Percentiles rank a stretch among this genome's conserved stretches.
Evolutionary conservation across 1,140 invertebrate genomes (phyloP).

Genomic region (Antheraea mylitta): DNA sequence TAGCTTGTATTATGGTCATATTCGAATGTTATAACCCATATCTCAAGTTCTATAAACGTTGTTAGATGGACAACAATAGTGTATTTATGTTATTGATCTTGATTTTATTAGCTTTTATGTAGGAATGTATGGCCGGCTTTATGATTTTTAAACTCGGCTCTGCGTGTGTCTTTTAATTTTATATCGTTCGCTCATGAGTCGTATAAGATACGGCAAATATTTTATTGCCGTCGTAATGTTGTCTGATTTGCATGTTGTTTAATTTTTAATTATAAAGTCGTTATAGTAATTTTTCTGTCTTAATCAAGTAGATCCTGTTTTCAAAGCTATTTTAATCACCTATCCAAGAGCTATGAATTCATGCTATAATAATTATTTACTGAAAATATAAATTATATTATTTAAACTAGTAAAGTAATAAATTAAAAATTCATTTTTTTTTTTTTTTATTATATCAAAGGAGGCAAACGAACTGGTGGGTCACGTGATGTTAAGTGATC

Average conservation of each 20-base stretch:
- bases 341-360: too few species aligned
- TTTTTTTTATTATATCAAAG: too few species aligned
- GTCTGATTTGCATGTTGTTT: constrained; percentile 22
- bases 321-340: too few species aligned
- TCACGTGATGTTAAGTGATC: too few species aligned
- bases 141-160: constrained; percentile 12
- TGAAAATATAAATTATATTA: too few species aligned
- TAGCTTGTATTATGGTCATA: constrained; percentile 71
- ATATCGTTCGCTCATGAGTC: constrained; percentile 9
- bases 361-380: too few species aligned
- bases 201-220: constrained; percentile 12
- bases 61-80: constrained; percentile 64
- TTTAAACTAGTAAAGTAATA: too few species aligned
- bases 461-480: too few species aligned
- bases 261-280: constrained; percentile 24
- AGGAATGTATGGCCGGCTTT: constrained; percentile 20
- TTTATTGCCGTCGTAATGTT: constrained; percentile 18
- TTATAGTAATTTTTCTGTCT: background rate
- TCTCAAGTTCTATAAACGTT: constrained; percentile 64
- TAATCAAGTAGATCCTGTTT: background rate
- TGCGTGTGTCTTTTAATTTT: constrained; percentile 21
- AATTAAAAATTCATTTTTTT: too few species aligned
- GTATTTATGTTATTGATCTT: constrained; percentile 64
- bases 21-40: constrained; percentile 71
- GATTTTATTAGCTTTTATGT: constrained; percentile 58